These are phyloP conservation scores for Gorsachius magnificus DNA, from an alignment of 2,797 vertebrate species.

Conservation along the genomic window DNA sequence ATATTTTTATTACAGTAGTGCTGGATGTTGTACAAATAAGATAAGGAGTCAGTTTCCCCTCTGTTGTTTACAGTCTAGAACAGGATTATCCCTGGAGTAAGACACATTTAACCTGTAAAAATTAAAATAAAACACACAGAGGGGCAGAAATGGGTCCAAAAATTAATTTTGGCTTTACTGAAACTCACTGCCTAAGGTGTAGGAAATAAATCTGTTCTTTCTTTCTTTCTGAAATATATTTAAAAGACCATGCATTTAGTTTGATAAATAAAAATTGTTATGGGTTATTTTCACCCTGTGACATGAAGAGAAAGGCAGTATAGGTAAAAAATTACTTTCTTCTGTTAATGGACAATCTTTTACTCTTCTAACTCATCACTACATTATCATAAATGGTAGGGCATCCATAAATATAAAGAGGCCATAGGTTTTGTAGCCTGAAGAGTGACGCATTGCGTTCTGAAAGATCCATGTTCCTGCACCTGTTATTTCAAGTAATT, in stretches of 20 bases:
- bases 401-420: slow-evolving; percentile 23
- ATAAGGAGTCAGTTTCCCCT: background rate
- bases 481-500: slow-evolving; percentile 40
- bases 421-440: background rate
- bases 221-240: background rate
- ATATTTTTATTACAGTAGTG: background rate
- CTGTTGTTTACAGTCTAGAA: background rate
- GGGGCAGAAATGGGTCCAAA: background rate
- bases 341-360: background rate
- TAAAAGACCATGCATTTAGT: background rate
- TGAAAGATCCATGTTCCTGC: background rate
- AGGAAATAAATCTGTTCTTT: background rate
- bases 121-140: background rate
- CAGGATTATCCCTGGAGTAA: background rate
- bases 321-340: background rate
- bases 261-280: background rate
- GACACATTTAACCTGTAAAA: background rate
- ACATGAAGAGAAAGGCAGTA: background rate
- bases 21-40: slow-evolving; percentile 7
- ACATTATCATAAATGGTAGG: background rate
- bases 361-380: background rate
- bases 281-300: background rate
- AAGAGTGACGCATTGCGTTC: background rate
- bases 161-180: background rate
- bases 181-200: background rate